Evolutionary conservation across 1,140 invertebrate species (phyloP).

Genomic region (Zelostemma sp.): DNA sequence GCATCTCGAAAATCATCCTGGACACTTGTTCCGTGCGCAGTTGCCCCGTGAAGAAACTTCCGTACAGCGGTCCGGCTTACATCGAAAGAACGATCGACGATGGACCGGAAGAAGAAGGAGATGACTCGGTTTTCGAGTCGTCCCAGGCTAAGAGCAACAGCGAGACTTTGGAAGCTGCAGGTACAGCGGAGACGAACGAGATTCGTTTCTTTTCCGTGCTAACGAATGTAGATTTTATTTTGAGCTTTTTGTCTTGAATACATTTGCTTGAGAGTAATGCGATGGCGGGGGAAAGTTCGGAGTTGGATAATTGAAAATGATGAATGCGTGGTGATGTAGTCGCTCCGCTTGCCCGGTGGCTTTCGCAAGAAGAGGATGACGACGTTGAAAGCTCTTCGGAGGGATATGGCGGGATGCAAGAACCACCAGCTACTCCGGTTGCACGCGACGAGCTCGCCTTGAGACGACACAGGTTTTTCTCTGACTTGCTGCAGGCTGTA

Average conservation of each 20-base stretch:
- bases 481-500: slow-evolving; percentile 79
- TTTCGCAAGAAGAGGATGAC: slow-evolving; percentile 66
- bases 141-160: slow-evolving; percentile 34
- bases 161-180: slow-evolving; percentile 23
- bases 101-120: slow-evolving; percentile 62
- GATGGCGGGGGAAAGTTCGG: too few species aligned
- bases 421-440: slow-evolving; percentile 80
- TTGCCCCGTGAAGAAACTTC: slow-evolving; percentile 15
- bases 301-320: too few species aligned
- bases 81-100: slow-evolving; percentile 60
- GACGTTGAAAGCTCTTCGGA: slow-evolving; percentile 52
- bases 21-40: slow-evolving; percentile 4
- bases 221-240: too few species aligned
- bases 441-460: slow-evolving; percentile 82
- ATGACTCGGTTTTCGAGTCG: slow-evolving; percentile 65
- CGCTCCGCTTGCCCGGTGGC: slow-evolving; percentile 57
- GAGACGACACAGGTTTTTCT: slow-evolving; percentile 81
- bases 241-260: too few species aligned
- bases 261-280: too few species aligned
- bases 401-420: slow-evolving; percentile 71
- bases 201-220: not conserved
- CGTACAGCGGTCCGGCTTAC: slow-evolving; percentile 52
- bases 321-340: slow-evolving; percentile 28
- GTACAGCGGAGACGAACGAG: slow-evolving; percentile 14
- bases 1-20: slow-evolving; percentile 2